phyloP scores from a whole-genome alignment of 2,888 invertebrate species.

The Acanthacorydalis orientalis region DNA sequence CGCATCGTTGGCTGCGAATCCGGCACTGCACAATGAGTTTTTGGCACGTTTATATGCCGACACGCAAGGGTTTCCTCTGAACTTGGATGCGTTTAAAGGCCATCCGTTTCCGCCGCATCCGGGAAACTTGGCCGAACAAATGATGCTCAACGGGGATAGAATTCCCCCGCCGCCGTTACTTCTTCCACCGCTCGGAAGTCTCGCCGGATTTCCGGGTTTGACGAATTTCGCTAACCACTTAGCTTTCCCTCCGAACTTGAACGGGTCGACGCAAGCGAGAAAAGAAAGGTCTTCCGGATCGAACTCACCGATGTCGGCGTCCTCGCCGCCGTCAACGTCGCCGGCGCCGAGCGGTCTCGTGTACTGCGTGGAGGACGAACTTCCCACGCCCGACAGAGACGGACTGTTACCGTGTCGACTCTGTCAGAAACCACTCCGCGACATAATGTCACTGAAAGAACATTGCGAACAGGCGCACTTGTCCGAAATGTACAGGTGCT shows the following conservation, averaged over 20 bases:
- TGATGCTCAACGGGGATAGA: slow-evolving; percentile 29
- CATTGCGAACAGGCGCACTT: slow-evolving; percentile 55
- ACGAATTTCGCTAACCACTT: slow-evolving; percentile 24
- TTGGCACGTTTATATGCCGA: slow-evolving; percentile 63
- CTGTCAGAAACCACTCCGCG: slow-evolving; percentile 46
- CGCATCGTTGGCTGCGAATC: slow-evolving; percentile 37
- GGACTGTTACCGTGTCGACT: slow-evolving; percentile 52
- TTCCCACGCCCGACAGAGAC: slow-evolving; percentile 45
- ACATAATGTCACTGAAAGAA: slow-evolving; percentile 44
- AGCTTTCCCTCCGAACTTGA: slow-evolving; percentile 24
- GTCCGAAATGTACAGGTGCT: slow-evolving; percentile 55
- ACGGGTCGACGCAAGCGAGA: slow-evolving; percentile 21
- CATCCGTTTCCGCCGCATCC: slow-evolving; percentile 30
- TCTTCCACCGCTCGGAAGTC: slow-evolving; percentile 37
- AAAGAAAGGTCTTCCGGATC: slow-evolving; percentile 32
- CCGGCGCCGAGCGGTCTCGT: slow-evolving; percentile 23
- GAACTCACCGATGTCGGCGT: slow-evolving; percentile 31
- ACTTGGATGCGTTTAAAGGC: slow-evolving; percentile 46
- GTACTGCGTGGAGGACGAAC: slow-evolving; percentile 49
- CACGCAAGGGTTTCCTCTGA: slow-evolving; percentile 39
- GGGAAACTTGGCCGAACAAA: slow-evolving; percentile 27
- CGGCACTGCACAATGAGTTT: slow-evolving; percentile 61
- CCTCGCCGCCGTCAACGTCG: slow-evolving; percentile 28
- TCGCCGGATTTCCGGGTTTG: slow-evolving; percentile 35
- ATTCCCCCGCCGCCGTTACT: slow-evolving; percentile 38